Percentiles rank a stretch among this genome's conserved stretches.
These are phyloP conservation scores for Regulus satrapa DNA, from an alignment of 2,113 vertebrate genomes.

Conservation along the genomic window DNA sequence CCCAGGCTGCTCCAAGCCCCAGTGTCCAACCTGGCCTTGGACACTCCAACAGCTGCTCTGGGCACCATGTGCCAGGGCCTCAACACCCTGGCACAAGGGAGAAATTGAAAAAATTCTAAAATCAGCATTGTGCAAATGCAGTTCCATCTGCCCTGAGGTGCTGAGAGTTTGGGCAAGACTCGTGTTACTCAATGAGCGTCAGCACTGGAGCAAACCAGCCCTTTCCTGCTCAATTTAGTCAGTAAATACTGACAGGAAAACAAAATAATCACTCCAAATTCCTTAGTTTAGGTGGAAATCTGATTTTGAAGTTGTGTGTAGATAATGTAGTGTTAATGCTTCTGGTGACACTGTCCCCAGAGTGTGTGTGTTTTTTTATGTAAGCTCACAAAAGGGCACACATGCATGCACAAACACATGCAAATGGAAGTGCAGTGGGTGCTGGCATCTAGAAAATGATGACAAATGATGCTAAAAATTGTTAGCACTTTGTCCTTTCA, in stretches of 20 bases:
- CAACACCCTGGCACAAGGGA: accelerated
- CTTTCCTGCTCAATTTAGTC: neutral
- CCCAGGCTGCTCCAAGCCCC: accelerated
- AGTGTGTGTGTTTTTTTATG: neutral
- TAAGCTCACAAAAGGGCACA: neutral
- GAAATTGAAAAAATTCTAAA: neutral
- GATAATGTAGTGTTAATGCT: neutral
- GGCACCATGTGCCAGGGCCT: neutral
- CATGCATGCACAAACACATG: neutral
- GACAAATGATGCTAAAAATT: neutral
- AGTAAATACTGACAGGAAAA: neutral
- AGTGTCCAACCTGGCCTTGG: neutral
- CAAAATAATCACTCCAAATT: accelerated
- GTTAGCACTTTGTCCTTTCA: neutral
- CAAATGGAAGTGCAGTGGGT: neutral
- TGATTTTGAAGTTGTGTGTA: neutral
- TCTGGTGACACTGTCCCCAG: neutral
- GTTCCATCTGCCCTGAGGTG: neutral
- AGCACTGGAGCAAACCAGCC: neutral
- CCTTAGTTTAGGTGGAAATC: neutral
- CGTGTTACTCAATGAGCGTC: accelerated
- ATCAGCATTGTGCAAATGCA: neutral
- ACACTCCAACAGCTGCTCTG: neutral
- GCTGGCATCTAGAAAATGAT: neutral
- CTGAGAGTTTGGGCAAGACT: neutral